phyloP scores from a whole-genome alignment of 2,888 invertebrate genomes.

The Tanytarsus gracilentus region DNA sequence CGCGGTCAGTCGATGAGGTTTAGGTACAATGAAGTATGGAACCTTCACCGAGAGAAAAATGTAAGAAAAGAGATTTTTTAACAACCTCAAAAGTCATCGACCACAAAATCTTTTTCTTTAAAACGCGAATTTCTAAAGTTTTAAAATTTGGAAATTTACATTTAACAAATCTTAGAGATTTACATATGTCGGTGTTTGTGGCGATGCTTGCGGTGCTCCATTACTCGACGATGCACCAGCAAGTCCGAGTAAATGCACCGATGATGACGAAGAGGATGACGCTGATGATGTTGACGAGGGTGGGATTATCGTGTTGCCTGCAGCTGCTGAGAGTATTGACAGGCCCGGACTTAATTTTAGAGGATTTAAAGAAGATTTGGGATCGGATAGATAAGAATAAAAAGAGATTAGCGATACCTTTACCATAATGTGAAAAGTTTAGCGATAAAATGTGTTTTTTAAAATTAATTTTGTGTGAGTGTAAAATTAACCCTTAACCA shows the following conservation, averaged over 20 bases:
- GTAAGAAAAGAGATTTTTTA: background rate
- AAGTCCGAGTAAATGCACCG: constrained; percentile 39
- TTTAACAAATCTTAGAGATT: constrained; percentile 57
- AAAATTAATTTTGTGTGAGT: too few relatives aligned
- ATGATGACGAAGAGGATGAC: constrained; percentile 30
- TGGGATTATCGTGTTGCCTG: constrained; percentile 33
- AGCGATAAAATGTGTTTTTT: too few relatives aligned
- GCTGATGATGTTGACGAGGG: constrained; percentile 37
- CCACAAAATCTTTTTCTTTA: background rate
- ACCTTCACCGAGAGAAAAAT: constrained; percentile 5
- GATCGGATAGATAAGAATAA: background rate
- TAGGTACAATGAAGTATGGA: constrained; percentile 27
- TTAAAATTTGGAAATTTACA: constrained; percentile 18
- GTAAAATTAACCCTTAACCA: too few relatives aligned
- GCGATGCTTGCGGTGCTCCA: constrained; percentile 47
- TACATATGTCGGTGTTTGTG: constrained; percentile 87
- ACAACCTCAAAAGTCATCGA: background rate
- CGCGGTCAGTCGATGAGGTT: background rate
- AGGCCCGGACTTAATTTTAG: constrained; percentile 33
- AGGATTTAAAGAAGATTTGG: background rate
- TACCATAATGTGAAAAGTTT: too few relatives aligned
- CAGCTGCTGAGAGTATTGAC: constrained; percentile 33
- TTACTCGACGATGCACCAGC: constrained; percentile 41
- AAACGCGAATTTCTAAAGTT: background rate
- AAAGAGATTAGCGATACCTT: background rate